A percentile compares a stretch with the other conserved stretches of the same genome.
Evolutionary conservation across 2,113 vertebrate species (phyloP).

Genomic region (Gobio gobio): DNA sequence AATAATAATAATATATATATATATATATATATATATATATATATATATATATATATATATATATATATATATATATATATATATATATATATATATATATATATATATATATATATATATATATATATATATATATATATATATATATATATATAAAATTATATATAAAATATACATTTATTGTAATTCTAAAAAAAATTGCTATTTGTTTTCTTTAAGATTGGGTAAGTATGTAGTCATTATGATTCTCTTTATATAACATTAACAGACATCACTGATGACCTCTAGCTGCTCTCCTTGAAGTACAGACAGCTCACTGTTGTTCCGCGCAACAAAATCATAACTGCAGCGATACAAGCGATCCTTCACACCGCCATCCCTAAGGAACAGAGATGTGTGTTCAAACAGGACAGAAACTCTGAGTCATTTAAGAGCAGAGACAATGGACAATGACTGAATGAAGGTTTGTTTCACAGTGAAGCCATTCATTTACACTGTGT

Average conservation of each 20-base stretch:
- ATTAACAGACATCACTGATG: neutral
- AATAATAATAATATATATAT: neutral
- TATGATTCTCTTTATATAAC: neutral
- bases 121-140: neutral
- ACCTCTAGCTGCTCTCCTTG: constrained; percentile 82
- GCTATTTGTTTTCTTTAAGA: too few species aligned
- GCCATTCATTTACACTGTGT: neutral
- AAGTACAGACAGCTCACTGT: constrained; percentile 85
- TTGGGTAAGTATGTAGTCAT: neutral
- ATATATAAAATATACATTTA: too few species aligned
- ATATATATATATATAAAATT: too few species aligned
- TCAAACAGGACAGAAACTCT: neutral
- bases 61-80: too few species aligned
- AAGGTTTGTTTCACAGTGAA: neutral
- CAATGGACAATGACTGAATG: neutral
- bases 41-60: neutral
- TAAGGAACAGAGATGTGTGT: constrained; percentile 37
- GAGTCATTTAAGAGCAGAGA: neutral
- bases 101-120: neutral
- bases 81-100: neutral
- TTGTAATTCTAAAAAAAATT: too few species aligned
- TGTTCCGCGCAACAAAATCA: constrained; percentile 88
- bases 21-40: too few species aligned
- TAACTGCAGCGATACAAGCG: constrained; percentile 81
- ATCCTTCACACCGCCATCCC: constrained; percentile 62